Percentiles rank a stretch among this genome's conserved stretches.
Evolutionary conservation across 2,888 invertebrate species (phyloP).

Genomic region (Sphaerophoria rueppellii): DNA sequence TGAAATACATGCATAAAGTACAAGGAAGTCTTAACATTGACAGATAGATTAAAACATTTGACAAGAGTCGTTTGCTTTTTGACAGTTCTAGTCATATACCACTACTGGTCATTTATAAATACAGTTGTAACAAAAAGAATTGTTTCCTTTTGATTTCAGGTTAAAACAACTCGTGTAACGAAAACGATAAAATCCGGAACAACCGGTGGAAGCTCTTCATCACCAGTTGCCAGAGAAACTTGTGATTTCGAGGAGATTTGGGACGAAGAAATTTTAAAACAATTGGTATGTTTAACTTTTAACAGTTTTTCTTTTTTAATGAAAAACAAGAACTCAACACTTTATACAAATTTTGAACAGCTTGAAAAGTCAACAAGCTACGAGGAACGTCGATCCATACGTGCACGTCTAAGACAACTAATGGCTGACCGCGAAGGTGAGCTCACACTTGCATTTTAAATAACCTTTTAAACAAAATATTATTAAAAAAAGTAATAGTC

Average conservation of each 20-base stretch:
- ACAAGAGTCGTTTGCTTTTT: no score
- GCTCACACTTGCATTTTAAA: background rate
- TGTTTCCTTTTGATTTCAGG: slow-evolving; percentile 79
- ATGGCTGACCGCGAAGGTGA: slow-evolving; percentile 94
- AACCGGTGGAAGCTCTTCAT: slow-evolving; percentile 79
- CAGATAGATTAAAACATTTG: no score
- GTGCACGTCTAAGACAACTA: slow-evolving; percentile 90
- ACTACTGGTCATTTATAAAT: no score
- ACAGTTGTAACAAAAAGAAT: background rate
- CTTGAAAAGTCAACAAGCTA: slow-evolving; percentile 92
- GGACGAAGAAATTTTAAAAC: slow-evolving; percentile 88
- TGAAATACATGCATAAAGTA: no score
- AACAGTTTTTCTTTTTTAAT: background rate
- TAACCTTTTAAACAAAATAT: background rate
- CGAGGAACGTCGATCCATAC: slow-evolving; percentile 92
- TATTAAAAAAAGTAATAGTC: background rate
- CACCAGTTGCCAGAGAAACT: slow-evolving; percentile 83
- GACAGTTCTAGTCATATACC: no score
- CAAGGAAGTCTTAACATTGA: no score
- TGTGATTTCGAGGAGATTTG: slow-evolving; percentile 88
- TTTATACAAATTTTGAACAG: slow-evolving; percentile 81
- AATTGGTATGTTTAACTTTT: slow-evolving; percentile 83
- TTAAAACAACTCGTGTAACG: slow-evolving; percentile 82
- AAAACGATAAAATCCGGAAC: slow-evolving; percentile 80
- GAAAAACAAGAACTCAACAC: background rate